phyloP scores from a whole-genome alignment of 2,113 vertebrate genomes.

The Triplophysa tibetana region DNA sequence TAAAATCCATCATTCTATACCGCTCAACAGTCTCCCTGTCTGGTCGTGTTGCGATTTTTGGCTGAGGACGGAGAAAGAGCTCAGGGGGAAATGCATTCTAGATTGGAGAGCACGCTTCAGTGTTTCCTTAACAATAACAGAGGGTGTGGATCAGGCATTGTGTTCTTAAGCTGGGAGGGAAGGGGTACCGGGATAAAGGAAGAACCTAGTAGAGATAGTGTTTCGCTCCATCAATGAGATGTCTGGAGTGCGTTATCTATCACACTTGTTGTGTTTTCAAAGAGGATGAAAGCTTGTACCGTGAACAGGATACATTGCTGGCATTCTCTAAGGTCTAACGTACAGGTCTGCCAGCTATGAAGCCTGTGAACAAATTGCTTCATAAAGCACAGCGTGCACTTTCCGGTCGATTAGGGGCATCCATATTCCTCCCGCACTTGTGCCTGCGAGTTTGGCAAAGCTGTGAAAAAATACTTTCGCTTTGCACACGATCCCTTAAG shows the following conservation, averaged over 20 bases:
- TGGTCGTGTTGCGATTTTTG: slow-evolving; percentile 25
- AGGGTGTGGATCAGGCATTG: slow-evolving; percentile 23
- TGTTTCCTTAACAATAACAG: slow-evolving; percentile 42
- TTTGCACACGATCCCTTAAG: neutral
- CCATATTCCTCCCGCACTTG: slow-evolving; percentile 40
- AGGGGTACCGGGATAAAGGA: slow-evolving; percentile 1
- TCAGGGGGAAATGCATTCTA: slow-evolving; percentile 31
- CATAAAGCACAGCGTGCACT: slow-evolving; percentile 61
- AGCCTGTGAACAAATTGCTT: slow-evolving; percentile 56
- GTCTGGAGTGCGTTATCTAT: slow-evolving; percentile 31
- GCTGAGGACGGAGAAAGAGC: slow-evolving; percentile 16
- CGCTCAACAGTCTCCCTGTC: slow-evolving; percentile 13
- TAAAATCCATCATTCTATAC: slow-evolving; percentile 40
- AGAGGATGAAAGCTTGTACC: slow-evolving; percentile 57
- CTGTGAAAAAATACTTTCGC: slow-evolving; percentile 25
- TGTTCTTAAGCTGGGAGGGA: slow-evolving; percentile 18
- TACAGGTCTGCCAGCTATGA: slow-evolving; percentile 49
- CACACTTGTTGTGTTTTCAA: slow-evolving; percentile 36
- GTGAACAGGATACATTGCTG: slow-evolving; percentile 52
- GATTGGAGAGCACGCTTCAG: slow-evolving; percentile 34
- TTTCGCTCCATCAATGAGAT: slow-evolving; percentile 22
- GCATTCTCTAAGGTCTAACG: slow-evolving; percentile 38
- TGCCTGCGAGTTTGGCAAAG: slow-evolving; percentile 29
- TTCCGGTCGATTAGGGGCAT: slow-evolving; percentile 59
- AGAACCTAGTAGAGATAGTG: slow-evolving; percentile 1